Evolutionary conservation across 92 coral and sea anemone species (phyloP).

Genomic region (Bergia puertoricense): DNA sequence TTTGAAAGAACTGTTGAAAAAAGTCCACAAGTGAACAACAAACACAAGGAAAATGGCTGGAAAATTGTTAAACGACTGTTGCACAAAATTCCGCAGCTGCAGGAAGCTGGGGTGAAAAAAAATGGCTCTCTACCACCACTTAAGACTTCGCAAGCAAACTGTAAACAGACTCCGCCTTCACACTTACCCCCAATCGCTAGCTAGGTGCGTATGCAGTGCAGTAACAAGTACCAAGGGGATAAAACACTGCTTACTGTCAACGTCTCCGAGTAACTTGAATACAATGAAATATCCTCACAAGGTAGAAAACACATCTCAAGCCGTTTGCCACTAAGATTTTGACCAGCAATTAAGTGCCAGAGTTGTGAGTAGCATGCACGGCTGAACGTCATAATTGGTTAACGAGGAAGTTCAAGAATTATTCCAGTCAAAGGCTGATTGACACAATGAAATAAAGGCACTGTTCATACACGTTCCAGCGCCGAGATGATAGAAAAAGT

Average conservation of each 20-base stretch:
- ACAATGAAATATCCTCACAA: too few relatives aligned
- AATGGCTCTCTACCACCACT: slow-evolving; percentile 56
- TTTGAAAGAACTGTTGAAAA: slow-evolving; percentile 47
- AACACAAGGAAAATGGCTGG: slow-evolving; percentile 59
- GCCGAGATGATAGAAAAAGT: neutral
- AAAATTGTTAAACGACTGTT: slow-evolving; percentile 66
- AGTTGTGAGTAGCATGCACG: neutral
- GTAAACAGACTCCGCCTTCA: neutral
- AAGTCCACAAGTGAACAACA: slow-evolving; percentile 33
- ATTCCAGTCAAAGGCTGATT: too few relatives aligned
- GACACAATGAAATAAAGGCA: too few relatives aligned
- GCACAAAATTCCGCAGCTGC: slow-evolving; percentile 65
- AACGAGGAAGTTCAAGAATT: neutral
- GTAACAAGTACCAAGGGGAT: neutral
- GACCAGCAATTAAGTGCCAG: neutral
- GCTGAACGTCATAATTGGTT: neutral
- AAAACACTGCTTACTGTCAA: neutral
- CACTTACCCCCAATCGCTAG: slow-evolving; percentile 34
- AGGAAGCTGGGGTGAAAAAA: slow-evolving; percentile 29
- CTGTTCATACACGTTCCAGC: neutral
- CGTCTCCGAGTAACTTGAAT: neutral
- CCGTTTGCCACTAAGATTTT: too few relatives aligned
- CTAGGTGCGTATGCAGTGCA: neutral
- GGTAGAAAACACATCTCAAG: too few relatives aligned
- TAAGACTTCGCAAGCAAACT: slow-evolving; percentile 13